Conservation (phyloP, 1,140 invertebrate genomes). For the Bombus superbus region DNA sequence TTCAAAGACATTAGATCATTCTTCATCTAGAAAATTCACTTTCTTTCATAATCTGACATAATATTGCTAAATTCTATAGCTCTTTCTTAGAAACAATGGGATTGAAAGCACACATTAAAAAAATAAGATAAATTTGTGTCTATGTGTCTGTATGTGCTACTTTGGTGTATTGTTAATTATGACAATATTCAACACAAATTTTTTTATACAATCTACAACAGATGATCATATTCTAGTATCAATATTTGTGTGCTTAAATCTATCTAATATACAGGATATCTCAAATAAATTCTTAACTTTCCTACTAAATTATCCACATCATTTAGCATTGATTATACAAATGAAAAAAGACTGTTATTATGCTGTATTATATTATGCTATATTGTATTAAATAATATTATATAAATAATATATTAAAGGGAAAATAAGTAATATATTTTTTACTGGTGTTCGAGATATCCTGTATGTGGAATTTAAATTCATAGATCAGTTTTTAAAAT, state of each 20-base stretch:
- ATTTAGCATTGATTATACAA: constrained; percentile 38
- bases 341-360: constrained; percentile 33
- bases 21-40: constrained; percentile 54
- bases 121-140: background rate
- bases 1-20: constrained; percentile 74
- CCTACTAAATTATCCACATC: constrained; percentile 30
- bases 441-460: constrained; percentile 39
- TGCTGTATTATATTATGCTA: constrained; percentile 29
- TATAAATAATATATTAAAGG: constrained; percentile 15
- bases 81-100: constrained; percentile 45
- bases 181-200: background rate
- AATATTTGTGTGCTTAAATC: constrained; percentile 62
- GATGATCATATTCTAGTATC: constrained; percentile 7
- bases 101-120: constrained; percentile 58
- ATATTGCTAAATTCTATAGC: constrained; percentile 53
- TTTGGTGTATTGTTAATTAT: constrained; percentile 10
- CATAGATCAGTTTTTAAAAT: constrained; percentile 37
- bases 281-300: constrained; percentile 24
- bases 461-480: constrained; percentile 52
- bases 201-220: background rate
- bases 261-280: constrained; percentile 50
- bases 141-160: constrained; percentile 4
- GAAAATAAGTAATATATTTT: constrained; percentile 45
- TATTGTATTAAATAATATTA: constrained; percentile 18
- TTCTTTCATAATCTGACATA: constrained; percentile 34